phyloP scores from a whole-genome alignment of 2,113 vertebrate genomes.

The Scatophagus argus region DNA sequence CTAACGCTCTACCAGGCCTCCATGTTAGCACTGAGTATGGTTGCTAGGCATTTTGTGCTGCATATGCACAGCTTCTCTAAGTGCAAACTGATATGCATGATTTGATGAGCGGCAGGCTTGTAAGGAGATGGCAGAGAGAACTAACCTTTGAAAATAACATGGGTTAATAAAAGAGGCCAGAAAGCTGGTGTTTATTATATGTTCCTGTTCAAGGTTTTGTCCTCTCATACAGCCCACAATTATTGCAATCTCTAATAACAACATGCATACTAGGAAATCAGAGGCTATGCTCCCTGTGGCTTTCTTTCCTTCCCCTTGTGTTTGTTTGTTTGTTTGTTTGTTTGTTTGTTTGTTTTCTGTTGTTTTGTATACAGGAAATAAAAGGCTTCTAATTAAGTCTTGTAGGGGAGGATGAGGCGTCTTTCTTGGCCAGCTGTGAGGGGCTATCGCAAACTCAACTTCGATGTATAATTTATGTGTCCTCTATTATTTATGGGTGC shows the following conservation, averaged over 20 bases:
- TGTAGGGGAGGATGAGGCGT: conserved; percentile 47
- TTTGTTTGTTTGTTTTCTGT: conserved; percentile 45
- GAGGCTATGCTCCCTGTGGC: conserved; percentile 59
- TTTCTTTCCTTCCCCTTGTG: conserved; percentile 32
- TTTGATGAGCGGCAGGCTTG: neutral
- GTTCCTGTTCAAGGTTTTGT: conserved; percentile 37
- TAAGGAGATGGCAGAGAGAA: neutral
- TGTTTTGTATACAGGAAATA: conserved; percentile 63
- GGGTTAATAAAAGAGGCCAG: conserved; percentile 30
- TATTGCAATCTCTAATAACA: conserved; percentile 55
- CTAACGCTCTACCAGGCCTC: neutral
- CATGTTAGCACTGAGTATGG: neutral
- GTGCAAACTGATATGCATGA: conserved; percentile 35
- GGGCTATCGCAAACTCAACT: conserved; percentile 65
- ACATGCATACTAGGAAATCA: conserved; percentile 60
- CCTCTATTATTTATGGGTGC: conserved; percentile 78
- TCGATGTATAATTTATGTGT: conserved; percentile 81
- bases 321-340: conserved; percentile 44
- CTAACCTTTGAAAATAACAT: conserved; percentile 47
- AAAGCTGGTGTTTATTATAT: conserved; percentile 55
- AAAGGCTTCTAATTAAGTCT: conserved; percentile 75
- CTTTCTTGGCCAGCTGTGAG: conserved; percentile 60
- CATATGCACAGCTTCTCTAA: conserved; percentile 12
- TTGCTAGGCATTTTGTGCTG: conserved; percentile 24
- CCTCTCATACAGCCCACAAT: conserved; percentile 43